These are phyloP conservation scores for Rotaria socialis DNA, from an alignment of 2,888 invertebrate genomes.

Conservation along the genomic window DNA sequence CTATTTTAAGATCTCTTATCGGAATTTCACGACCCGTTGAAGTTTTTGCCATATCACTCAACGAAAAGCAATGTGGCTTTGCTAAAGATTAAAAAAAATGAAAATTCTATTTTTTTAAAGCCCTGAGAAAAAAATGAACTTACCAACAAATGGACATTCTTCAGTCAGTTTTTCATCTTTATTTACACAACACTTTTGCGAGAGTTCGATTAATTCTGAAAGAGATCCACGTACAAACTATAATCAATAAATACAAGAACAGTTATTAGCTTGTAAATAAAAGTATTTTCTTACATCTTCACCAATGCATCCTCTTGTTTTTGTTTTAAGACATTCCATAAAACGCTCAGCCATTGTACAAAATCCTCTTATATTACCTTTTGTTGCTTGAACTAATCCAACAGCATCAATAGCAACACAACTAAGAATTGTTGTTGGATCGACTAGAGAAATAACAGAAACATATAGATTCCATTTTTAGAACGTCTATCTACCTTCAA, in stretches of 20 bases:
- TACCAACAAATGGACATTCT: slow-evolving; percentile 46
- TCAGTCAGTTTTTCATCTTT: slow-evolving; percentile 33
- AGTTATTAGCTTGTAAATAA: too few species aligned
- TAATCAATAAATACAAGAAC: background rate
- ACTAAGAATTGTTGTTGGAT: slow-evolving; percentile 33
- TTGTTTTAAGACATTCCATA: slow-evolving; percentile 46
- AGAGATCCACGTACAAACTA: slow-evolving; percentile 45
- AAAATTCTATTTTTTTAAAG: too few species aligned
- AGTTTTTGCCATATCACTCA: slow-evolving; percentile 38
- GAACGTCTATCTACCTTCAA: background rate
- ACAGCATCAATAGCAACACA: slow-evolving; percentile 27
- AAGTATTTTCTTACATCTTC: slow-evolving; percentile 37
- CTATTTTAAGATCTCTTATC: slow-evolving; percentile 40
- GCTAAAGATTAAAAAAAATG: background rate
- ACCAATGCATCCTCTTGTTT: slow-evolving; percentile 46
- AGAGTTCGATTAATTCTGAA: slow-evolving; percentile 42
- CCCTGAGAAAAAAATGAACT: background rate
- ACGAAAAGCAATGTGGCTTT: slow-evolving; percentile 38
- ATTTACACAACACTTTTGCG: slow-evolving; percentile 41
- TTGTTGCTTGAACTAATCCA: slow-evolving; percentile 20
- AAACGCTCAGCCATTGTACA: slow-evolving; percentile 45
- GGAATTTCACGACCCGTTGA: slow-evolving; percentile 37
- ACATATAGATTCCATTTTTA: background rate
- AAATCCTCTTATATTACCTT: slow-evolving; percentile 32
- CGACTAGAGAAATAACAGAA: background rate